These are phyloP conservation scores for Thalpophila matura DNA, from an alignment of 2,888 invertebrate genomes.

Conservation along the genomic window DNA sequence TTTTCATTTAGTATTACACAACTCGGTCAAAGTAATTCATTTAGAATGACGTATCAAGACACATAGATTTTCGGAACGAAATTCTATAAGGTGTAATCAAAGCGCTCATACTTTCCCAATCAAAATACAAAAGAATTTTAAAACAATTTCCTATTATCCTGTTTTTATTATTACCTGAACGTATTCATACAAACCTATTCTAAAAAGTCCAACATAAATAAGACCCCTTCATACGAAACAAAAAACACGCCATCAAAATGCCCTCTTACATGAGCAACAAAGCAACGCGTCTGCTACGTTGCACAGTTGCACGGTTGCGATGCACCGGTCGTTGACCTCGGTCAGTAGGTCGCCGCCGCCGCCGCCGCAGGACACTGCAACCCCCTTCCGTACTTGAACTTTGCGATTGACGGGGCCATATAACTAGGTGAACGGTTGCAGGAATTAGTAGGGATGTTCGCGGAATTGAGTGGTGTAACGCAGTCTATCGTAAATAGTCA, in stretches of 20 bases:
- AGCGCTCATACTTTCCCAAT: not conserved
- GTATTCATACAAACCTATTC: no score
- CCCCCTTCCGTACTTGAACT: slow-evolving; percentile 81
- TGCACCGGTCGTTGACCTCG: slow-evolving; percentile 86
- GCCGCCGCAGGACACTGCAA: slow-evolving; percentile 71
- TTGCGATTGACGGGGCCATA: slow-evolving; percentile 66
- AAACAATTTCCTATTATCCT: not conserved
- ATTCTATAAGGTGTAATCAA: no score
- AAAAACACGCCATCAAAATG: slow-evolving; percentile 36
- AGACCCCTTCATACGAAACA: slow-evolving; percentile 23
- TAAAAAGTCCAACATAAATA: slow-evolving; percentile 28
- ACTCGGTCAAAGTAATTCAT: no score
- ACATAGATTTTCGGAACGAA: no score
- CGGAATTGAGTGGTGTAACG: slow-evolving; percentile 29
- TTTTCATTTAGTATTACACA: no score
- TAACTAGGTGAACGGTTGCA: slow-evolving; percentile 36
- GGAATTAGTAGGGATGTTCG: slow-evolving; percentile 43
- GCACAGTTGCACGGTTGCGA: slow-evolving; percentile 59
- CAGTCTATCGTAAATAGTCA: slow-evolving; percentile 36
- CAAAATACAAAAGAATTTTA: not conserved
- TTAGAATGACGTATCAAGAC: no score
- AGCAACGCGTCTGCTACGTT: slow-evolving; percentile 44
- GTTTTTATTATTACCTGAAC: no score
- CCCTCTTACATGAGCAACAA: slow-evolving; percentile 30
- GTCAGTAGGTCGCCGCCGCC: slow-evolving; percentile 84